Evolutionary conservation across 1,140 invertebrate species (phyloP).

Genomic region (Bombus turneri): DNA sequence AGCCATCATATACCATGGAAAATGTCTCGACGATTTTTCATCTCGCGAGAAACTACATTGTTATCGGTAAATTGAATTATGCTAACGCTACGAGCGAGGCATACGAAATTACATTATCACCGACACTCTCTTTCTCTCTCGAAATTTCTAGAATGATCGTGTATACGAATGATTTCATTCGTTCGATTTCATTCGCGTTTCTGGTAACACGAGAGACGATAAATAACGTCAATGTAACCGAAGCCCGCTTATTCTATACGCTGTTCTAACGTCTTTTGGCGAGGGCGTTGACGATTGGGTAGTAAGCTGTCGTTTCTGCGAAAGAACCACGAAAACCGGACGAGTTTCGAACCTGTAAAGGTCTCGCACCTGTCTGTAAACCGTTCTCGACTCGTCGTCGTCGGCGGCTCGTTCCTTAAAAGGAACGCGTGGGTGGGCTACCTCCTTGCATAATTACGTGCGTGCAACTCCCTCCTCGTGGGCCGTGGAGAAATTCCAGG

Average conservation of each 20-base stretch:
- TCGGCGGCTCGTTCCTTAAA: constrained; percentile 43
- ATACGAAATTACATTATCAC: background rate
- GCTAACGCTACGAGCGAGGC: too few relatives aligned
- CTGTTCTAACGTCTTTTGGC: background rate
- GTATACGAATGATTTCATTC: background rate
- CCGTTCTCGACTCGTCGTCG: constrained; percentile 16
- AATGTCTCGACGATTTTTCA: background rate
- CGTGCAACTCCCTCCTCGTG: constrained; percentile 45
- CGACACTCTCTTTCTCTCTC: too few relatives aligned
- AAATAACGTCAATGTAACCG: constrained; percentile 6
- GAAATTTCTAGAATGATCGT: background rate
- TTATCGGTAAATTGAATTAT: too few relatives aligned
- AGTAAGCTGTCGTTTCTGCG: background rate
- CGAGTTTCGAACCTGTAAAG: background rate
- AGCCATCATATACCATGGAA: background rate
- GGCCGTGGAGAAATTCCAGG: constrained; percentile 50
- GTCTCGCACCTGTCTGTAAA: constrained; percentile 43
- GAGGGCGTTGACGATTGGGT: background rate
- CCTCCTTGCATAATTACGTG: constrained; percentile 65
- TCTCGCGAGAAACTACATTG: too few relatives aligned
- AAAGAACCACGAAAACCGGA: background rate
- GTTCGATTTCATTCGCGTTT: background rate
- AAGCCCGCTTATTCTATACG: background rate
- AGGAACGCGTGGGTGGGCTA: constrained; percentile 63
- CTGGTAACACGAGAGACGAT: background rate